Evolutionary conservation across 2,888 invertebrate species (phyloP), one percentile per base, ranked within the genome.

Genomic region (Myathropa florea): DNA sequence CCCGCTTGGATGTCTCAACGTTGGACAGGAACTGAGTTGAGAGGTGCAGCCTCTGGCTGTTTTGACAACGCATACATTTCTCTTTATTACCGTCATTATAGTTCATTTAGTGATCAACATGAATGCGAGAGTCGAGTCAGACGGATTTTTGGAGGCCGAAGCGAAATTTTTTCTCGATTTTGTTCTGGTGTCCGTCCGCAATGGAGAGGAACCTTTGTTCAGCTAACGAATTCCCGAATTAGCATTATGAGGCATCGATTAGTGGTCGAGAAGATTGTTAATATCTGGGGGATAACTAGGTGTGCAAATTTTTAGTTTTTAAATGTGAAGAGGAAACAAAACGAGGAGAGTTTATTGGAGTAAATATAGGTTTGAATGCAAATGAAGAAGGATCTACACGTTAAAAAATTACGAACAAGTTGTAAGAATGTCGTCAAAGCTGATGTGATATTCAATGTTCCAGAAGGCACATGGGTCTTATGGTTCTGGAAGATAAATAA

Each of bases 41-140:
- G 46, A 46, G 68, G 78, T 86, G 78, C 77, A 46, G 83, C 86
- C 86, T 86, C 83, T 83, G 86, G 86, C 86, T 86, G 86, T 86
- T 86, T 86, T 86, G 86, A 86, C 86, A 86, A 86, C 86, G 86
- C 86, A 86, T 75, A 86, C 86, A 86, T 86, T 86, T 86, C 75
- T 75, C 83, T 79, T 83, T 83, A 86, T 86, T 86, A 86, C 83
- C 83, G 86, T 86, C 83, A 86, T 86, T 86, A 86, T 75, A 86
- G 86, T 83, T 83, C 86, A 86, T 86, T 86, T 86, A 86, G 86
- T 71, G 86, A 83, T 86, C 83, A 86, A 83, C 86, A 76, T 86
- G 77, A 79, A 86, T 86, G 78, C 71, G 61, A 79, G 83, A 86
- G 60, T 70, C 70, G 61, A 75, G 71, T 18, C 46, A 46, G 46